A percentile compares a stretch with the other conserved stretches of the same genome.
Evolutionary conservation across 2,797 vertebrate species (phyloP).

Genomic region (Potorous gilbertii): DNA sequence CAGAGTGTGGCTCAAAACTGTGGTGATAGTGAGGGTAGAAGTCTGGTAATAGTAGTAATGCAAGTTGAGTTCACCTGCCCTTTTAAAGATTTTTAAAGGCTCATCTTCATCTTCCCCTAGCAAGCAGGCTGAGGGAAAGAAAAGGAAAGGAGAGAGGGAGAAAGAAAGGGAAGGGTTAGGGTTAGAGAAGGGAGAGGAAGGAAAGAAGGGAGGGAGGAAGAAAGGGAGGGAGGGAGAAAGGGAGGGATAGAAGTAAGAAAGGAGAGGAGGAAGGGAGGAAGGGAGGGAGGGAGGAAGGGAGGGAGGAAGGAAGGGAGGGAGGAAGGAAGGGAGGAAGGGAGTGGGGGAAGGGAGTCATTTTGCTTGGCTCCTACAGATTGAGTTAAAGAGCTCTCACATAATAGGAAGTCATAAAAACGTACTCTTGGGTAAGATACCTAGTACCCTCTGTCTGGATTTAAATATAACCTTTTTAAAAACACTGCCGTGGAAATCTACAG

Average conservation of each 20-base stretch:
- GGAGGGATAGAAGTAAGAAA: rapidly evolving
- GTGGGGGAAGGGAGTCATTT: background rate
- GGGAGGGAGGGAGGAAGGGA: too few species aligned
- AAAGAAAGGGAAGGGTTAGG: background rate
- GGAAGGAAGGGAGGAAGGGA: too few species aligned
- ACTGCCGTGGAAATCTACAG: background rate
- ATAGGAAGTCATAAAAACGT: background rate
- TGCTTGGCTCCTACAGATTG: background rate
- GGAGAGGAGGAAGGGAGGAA: too few species aligned
- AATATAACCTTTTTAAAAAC: background rate
- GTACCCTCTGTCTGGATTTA: background rate
- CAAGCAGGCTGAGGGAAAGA: background rate
- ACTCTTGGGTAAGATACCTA: background rate
- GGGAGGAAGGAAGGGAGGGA: too few species aligned
- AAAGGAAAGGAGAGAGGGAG: background rate
- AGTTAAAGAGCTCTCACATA: background rate
- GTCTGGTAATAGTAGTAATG: background rate
- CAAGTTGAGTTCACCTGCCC: background rate
- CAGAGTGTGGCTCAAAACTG: background rate
- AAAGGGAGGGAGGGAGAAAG: background rate
- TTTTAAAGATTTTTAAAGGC: background rate
- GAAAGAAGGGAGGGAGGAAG: too few species aligned
- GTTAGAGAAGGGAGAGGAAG: rapidly evolving
- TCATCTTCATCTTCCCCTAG: background rate
- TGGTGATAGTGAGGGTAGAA: background rate